Evolutionary conservation across 2,797 vertebrate species (phyloP).

Genomic region (Microctenopoma steveboyesi): DNA sequence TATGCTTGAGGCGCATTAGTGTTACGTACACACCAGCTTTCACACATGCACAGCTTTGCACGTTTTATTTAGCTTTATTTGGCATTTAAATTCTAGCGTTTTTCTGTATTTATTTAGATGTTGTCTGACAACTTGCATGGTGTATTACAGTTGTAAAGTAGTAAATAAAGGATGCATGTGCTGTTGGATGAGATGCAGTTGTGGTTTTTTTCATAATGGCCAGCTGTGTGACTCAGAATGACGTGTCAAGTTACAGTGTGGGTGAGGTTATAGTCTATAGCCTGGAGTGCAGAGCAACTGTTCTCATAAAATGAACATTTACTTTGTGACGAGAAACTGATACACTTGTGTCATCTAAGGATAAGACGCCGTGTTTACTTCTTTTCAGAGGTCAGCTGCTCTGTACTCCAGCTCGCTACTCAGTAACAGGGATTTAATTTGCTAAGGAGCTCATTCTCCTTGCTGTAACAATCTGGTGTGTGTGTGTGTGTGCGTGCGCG

Average conservation of each 20-base stretch:
- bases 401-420: conserved; percentile 32
- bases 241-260: conserved; percentile 21
- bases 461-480: conserved; percentile 42
- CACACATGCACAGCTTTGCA: conserved; percentile 54
- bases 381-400: conserved; percentile 7
- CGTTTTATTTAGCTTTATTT: conserved; percentile 36
- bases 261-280: conserved; percentile 26
- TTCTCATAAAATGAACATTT: conserved; percentile 15
- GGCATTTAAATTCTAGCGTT: conserved; percentile 28
- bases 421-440: conserved; percentile 40
- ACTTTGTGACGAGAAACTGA: not conserved
- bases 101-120: conserved; percentile 22
- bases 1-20: not conserved
- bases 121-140: conserved; percentile 40
- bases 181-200: conserved; percentile 21
- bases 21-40: not conserved
- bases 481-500: conserved; percentile 32
- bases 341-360: not conserved
- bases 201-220: conserved; percentile 22
- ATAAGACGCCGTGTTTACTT: not conserved
- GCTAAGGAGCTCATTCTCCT: conserved; percentile 23
- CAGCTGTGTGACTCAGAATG: conserved; percentile 37
- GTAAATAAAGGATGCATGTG: conserved; percentile 36
- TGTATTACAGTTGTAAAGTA: conserved; percentile 31
- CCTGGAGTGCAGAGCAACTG: conserved; percentile 32